Evolutionary conservation across 92 coral and sea anemone genomes (phyloP).

Genomic region (Porites divaricata): DNA sequence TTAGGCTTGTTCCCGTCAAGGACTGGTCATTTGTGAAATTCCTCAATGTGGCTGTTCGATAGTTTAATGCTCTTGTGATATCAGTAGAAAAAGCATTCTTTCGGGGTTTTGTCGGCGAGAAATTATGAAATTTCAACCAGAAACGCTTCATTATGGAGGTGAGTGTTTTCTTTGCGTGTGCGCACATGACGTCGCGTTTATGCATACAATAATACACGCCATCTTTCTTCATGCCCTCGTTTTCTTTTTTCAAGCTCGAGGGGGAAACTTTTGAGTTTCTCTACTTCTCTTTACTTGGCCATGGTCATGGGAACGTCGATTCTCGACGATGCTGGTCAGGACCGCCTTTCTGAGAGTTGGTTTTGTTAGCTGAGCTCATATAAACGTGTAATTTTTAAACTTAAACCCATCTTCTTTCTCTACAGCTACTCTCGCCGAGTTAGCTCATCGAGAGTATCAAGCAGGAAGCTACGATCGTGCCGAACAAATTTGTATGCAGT

Average conservation of each 20-base stretch:
- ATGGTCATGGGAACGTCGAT: slow-evolving; percentile 99
- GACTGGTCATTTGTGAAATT: slow-evolving; percentile 14
- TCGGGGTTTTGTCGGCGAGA: not conserved
- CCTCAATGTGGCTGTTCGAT: slow-evolving; percentile 1
- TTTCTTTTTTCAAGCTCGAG: slow-evolving; percentile 75
- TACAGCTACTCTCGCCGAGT: slow-evolving; percentile 98
- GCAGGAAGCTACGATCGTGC: slow-evolving; percentile 99
- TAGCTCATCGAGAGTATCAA: slow-evolving; percentile 99
- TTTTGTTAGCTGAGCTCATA: slow-evolving; percentile 7
- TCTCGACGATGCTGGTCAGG: slow-evolving; percentile 95
- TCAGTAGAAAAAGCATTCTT: not conserved
- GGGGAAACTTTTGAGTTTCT: slow-evolving; percentile 78
- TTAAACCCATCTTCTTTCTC: slow-evolving; percentile 37
- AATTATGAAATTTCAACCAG: slow-evolving; percentile 86
- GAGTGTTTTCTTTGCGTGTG: slow-evolving; percentile 97
- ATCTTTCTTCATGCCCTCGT: slow-evolving; percentile 81
- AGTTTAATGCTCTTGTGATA: slow-evolving; percentile 6
- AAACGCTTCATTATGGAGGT: slow-evolving; percentile 81
- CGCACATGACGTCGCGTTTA: slow-evolving; percentile 99
- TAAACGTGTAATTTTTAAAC: not conserved
- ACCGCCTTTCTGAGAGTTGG: slow-evolving; percentile 10
- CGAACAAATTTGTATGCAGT: slow-evolving; percentile 99
- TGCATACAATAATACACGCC: slow-evolving; percentile 99
- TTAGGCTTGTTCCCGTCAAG: slow-evolving; percentile 30
- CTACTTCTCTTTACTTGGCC: slow-evolving; percentile 62